These are phyloP conservation scores for Prosapia bicincta DNA, from an alignment of 2,888 invertebrate genomes.

Conservation along the genomic window DNA sequence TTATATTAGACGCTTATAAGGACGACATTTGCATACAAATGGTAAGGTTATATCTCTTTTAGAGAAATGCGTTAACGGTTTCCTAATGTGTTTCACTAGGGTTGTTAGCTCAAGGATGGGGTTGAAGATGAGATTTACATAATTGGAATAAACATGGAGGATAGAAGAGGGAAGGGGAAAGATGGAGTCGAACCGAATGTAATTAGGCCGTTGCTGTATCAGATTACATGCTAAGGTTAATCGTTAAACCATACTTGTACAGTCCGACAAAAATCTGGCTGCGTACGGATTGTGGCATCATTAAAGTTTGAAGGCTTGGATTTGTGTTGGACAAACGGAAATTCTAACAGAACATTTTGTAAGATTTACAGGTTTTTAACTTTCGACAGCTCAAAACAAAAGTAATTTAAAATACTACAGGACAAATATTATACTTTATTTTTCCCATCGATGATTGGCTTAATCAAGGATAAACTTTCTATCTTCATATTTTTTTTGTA, in stretches of 20 bases:
- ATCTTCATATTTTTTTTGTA: too few relatives aligned
- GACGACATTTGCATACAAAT: neutral
- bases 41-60: neutral
- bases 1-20: neutral
- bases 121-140: constrained; percentile 2
- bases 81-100: constrained; percentile 2
- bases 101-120: neutral
- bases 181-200: constrained; percentile 22
- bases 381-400: too few relatives aligned
- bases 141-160: constrained; percentile 1
- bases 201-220: constrained; percentile 21
- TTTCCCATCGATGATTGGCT: too few relatives aligned
- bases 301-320: too few relatives aligned
- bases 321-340: too few relatives aligned
- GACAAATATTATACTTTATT: too few relatives aligned
- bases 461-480: too few relatives aligned
- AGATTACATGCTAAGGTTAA: constrained; percentile 14
- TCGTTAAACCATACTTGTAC: neutral
- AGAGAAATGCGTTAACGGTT: neutral
- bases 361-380: too few relatives aligned
- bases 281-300: neutral
- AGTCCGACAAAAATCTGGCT: neutral
- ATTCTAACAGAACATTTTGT: too few relatives aligned
- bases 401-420: too few relatives aligned
- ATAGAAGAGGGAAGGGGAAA: neutral